Evolutionary conservation across 1,140 invertebrate genomes (phyloP).

Genomic region (Sycobia sp.): DNA sequence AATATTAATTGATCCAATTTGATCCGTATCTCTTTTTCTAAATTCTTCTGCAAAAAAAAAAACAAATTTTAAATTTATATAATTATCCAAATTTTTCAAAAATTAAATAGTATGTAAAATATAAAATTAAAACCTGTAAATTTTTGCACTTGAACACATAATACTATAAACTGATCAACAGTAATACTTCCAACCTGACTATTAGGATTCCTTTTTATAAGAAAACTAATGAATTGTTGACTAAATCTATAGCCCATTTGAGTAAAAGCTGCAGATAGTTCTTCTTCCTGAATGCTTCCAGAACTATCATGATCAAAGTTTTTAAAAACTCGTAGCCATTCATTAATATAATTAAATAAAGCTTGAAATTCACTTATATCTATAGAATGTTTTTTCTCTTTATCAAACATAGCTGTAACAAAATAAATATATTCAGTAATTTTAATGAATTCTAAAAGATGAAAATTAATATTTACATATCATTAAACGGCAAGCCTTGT

Average conservation of each 20-base stretch:
- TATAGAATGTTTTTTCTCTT: conserved; percentile 83
- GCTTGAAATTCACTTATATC: conserved; percentile 85
- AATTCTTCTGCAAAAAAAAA: conserved; percentile 72
- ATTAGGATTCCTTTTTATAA: conserved; percentile 73
- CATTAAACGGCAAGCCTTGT: conserved; percentile 86
- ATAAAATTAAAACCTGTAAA: conserved; percentile 66
- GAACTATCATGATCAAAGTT: conserved; percentile 83
- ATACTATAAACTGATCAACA: conserved; percentile 86
- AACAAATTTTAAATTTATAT: not conserved
- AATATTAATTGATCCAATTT: conserved; percentile 78
- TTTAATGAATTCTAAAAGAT: not conserved
- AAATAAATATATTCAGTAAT: conserved; percentile 1
- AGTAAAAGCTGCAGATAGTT: conserved; percentile 76
- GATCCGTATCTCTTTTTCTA: conserved; percentile 72
- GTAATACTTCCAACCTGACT: conserved; percentile 70
- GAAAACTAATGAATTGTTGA: conserved; percentile 75
- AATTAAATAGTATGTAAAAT: conserved; percentile 21
- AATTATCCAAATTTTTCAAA: not conserved
- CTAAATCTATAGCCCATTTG: conserved; percentile 90
- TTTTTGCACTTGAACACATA: conserved; percentile 84
- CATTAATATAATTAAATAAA: conserved; percentile 86
- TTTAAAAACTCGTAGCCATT: conserved; percentile 84
- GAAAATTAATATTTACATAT: conserved; percentile 69
- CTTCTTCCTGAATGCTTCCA: conserved; percentile 80
- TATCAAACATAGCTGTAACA: conserved; percentile 82